phyloP scores from a whole-genome alignment of 2,888 invertebrate species.

The Spisula subtruncata region DNA sequence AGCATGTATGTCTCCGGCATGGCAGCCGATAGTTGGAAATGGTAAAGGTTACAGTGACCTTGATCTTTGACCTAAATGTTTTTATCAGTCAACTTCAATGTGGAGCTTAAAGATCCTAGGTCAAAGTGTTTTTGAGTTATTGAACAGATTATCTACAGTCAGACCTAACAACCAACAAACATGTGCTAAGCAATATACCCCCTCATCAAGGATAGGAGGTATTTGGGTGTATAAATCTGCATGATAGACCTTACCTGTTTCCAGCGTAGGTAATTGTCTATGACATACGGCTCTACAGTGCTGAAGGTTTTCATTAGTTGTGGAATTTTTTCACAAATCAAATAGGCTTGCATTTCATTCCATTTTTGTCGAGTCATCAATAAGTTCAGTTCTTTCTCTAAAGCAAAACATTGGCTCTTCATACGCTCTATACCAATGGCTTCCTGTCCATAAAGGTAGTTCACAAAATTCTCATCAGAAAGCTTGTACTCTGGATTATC shows the following conservation, averaged over 20 bases:
- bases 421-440: slow-evolving; percentile 45
- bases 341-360: slow-evolving; percentile 17
- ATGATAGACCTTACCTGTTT: slow-evolving; percentile 43
- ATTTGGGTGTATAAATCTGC: not conserved
- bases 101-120: too few relatives aligned
- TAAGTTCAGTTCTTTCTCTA: slow-evolving; percentile 44
- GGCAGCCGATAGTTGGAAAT: too few relatives aligned
- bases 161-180: too few relatives aligned
- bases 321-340: slow-evolving; percentile 39
- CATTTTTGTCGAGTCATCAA: slow-evolving; percentile 40
- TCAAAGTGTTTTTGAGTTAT: too few relatives aligned
- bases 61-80: too few relatives aligned
- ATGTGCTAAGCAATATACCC: too few relatives aligned
- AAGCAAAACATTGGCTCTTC: not conserved
- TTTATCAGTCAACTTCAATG: too few relatives aligned
- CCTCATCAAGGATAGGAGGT: too few relatives aligned
- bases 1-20: too few relatives aligned
- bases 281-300: slow-evolving; percentile 44
- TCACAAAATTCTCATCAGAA: slow-evolving; percentile 37
- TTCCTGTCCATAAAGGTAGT: slow-evolving; percentile 39
- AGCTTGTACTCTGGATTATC: slow-evolving; percentile 48
- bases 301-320: slow-evolving; percentile 48
- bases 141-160: too few relatives aligned
- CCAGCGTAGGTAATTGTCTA: slow-evolving; percentile 18
- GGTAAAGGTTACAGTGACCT: too few relatives aligned